phyloP scores from a whole-genome alignment of 2,888 invertebrate genomes.

The Adelognathus sp. region DNA sequence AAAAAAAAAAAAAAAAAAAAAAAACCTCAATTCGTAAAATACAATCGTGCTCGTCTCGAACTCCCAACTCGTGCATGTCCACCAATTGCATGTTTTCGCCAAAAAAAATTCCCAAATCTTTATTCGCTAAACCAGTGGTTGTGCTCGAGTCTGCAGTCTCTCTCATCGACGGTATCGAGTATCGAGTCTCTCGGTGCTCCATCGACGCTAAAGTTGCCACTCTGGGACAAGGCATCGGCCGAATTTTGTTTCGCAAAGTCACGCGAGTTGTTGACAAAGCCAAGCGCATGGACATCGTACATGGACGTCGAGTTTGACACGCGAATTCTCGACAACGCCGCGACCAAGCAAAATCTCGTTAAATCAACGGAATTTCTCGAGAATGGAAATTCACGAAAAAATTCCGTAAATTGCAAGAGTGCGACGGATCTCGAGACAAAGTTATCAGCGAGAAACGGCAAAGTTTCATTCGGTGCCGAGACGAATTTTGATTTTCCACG shows the following conservation, averaged over 20 bases:
- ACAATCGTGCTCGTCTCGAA: slow-evolving; percentile 6
- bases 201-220: slow-evolving; percentile 83
- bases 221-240: slow-evolving; percentile 89
- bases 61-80: background rate
- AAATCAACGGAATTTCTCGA: slow-evolving; percentile 77
- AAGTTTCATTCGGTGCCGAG: slow-evolving; percentile 66
- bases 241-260: slow-evolving; percentile 89
- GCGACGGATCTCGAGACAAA: slow-evolving; percentile 64
- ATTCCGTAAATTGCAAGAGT: slow-evolving; percentile 58
- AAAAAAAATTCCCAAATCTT: background rate
- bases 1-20: background rate
- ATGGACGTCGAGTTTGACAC: slow-evolving; percentile 77
- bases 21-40: slow-evolving; percentile 40
- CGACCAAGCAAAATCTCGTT: slow-evolving; percentile 72
- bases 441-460: slow-evolving; percentile 71
- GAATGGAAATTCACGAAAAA: slow-evolving; percentile 67
- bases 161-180: slow-evolving; percentile 81
- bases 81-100: slow-evolving; percentile 24
- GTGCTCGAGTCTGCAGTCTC: slow-evolving; percentile 80
- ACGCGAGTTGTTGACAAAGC: slow-evolving; percentile 86
- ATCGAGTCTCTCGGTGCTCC: slow-evolving; percentile 81
- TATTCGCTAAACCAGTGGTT: slow-evolving; percentile 74
- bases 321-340: slow-evolving; percentile 71
- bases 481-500: slow-evolving; percentile 70
- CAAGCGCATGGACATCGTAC: slow-evolving; percentile 80